Conservation (phyloP, 2,113 vertebrate species). For the Stegostoma tigrinum region DNA sequence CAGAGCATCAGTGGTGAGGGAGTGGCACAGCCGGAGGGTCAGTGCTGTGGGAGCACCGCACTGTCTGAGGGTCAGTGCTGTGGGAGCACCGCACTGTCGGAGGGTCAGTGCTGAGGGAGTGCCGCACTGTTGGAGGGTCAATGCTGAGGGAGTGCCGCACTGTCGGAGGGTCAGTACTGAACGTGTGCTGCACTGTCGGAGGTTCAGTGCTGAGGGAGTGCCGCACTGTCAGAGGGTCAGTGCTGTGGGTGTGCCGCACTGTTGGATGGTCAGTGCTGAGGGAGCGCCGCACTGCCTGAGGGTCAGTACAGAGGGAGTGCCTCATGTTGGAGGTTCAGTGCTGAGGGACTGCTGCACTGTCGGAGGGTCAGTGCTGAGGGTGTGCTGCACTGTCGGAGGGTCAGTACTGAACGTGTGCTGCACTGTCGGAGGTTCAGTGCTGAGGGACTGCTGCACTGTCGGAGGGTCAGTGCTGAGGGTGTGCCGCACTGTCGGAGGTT, state of each 20-base stretch:
- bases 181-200: not conserved
- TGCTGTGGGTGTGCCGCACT: too few relatives aligned
- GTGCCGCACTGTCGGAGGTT: not conserved
- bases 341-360: not conserved
- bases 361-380: not conserved
- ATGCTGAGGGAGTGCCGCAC: not conserved
- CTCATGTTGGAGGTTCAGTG: not conserved
- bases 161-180: not conserved
- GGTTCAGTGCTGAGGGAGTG: not conserved
- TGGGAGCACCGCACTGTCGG: not conserved
- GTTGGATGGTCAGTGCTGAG: not conserved
- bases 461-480: not conserved
- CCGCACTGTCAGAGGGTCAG: too few relatives aligned
- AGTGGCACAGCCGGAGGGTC: not conserved
- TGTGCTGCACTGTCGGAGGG: not conserved
- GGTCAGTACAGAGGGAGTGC: not conserved
- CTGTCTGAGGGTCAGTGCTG: not conserved
- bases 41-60: not conserved
- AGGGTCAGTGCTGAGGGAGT: not conserved
- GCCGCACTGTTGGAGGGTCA: not conserved
- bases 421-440: not conserved
- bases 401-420: not conserved
- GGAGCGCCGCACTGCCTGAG: not conserved
- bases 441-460: not conserved
- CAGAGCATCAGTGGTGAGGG: not conserved